phyloP scores from a whole-genome alignment of 2,888 invertebrate species.

The Bursaphelenchus okinawaensis region DNA sequence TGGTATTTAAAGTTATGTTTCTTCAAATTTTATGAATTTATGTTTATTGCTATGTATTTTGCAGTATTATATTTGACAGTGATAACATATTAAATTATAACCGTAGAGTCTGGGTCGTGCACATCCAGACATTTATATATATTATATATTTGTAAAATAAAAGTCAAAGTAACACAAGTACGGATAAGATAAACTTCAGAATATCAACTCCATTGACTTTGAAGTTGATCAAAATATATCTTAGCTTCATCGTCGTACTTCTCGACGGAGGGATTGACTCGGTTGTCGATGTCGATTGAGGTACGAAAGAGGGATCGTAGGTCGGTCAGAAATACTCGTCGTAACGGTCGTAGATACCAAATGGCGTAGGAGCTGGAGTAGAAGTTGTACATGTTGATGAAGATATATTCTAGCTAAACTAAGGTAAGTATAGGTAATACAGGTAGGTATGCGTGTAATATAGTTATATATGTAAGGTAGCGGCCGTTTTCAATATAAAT shows the following conservation, averaged over 20 bases:
- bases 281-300: not conserved
- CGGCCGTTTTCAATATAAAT: too few relatives aligned
- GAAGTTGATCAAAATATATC: not conserved
- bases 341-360: not conserved
- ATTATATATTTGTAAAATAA: too few relatives aligned
- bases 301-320: not conserved
- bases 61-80: too few relatives aligned
- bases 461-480: not conserved
- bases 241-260: not conserved
- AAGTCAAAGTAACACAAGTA: too few relatives aligned
- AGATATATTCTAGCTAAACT: constrained; percentile 1
- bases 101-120: too few relatives aligned
- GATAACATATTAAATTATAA: too few relatives aligned
- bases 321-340: not conserved
- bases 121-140: too few relatives aligned
- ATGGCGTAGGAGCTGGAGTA: not conserved
- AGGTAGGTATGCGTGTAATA: not conserved
- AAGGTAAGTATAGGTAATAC: not conserved
- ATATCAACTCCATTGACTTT: not conserved
- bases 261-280: not conserved
- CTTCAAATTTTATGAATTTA: too few relatives aligned
- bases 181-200: too few relatives aligned
- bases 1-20: too few relatives aligned
- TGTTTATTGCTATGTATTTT: too few relatives aligned
- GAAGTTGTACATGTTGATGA: not conserved